Conservation (phyloP, 2,888 invertebrate genomes). For the Phyllotreta cruciferae region DNA sequence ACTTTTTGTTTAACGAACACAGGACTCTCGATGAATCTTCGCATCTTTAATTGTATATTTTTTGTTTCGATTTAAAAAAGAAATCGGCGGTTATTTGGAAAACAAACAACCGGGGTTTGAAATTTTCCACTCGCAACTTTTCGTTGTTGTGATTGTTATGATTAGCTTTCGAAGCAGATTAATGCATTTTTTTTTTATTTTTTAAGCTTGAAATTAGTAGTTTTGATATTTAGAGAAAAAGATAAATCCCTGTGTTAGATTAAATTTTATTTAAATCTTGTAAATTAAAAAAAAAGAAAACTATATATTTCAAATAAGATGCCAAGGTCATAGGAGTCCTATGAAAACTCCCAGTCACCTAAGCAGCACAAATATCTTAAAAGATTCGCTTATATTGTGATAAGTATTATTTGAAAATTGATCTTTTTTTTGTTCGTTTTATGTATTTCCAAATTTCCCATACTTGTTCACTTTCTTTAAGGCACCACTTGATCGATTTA, state of each 20-base stretch:
- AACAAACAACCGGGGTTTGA: neutral
- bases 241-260: slow-evolving; percentile 7
- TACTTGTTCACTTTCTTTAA: too few species aligned
- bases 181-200: slow-evolving; percentile 31
- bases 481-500: too few species aligned
- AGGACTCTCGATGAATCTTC: slow-evolving; percentile 40
- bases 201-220: slow-evolving; percentile 30
- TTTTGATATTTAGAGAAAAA: slow-evolving; percentile 21
- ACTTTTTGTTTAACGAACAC: slow-evolving; percentile 28
- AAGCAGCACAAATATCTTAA: slow-evolving; percentile 11
- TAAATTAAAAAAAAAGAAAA: neutral
- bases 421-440: too few species aligned
- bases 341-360: slow-evolving; percentile 24
- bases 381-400: too few species aligned
- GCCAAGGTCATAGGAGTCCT: slow-evolving; percentile 35
- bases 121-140: neutral
- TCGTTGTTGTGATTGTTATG: slow-evolving; percentile 15
- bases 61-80: neutral
- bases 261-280: neutral
- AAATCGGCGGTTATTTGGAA: neutral
- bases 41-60: slow-evolving; percentile 33
- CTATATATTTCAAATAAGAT: slow-evolving; percentile 15
- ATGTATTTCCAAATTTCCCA: too few species aligned
- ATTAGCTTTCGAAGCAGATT: slow-evolving; percentile 37
- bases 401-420: too few species aligned